A percentile compares a stretch with the other conserved stretches of the same genome.
phyloP scores from a whole-genome alignment of 2,797 vertebrate genomes.

The Macroramphosus scolopax region DNA sequence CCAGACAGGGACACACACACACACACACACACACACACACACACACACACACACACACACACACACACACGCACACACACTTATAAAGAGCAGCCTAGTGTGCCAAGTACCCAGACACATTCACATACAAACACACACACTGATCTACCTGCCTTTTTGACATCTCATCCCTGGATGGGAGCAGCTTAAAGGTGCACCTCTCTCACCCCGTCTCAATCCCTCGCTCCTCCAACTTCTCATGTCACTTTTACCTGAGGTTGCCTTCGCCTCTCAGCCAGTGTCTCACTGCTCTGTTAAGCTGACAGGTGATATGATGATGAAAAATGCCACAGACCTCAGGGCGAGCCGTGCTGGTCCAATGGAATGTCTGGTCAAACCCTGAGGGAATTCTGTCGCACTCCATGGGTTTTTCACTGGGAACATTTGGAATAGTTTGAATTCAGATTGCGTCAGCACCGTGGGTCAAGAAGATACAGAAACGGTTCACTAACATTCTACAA shows the following conservation, averaged over 20 bases:
- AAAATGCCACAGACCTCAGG: conserved; percentile 49
- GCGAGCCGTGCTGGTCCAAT: conserved; percentile 46
- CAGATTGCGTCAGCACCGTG: conserved; percentile 24
- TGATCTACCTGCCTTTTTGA: conserved; percentile 64
- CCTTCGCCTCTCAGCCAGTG: conserved; percentile 33
- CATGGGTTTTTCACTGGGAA: conserved; percentile 21
- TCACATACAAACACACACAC: conserved; percentile 36
- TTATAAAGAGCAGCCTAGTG: too few relatives aligned
- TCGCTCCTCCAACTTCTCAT: conserved; percentile 11
- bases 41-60: conserved; percentile 12
- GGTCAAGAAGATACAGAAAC: conserved; percentile 15
- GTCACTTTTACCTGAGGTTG: conserved; percentile 52
- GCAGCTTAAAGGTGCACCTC: conserved; percentile 56
- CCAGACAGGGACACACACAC: conserved; percentile 48
- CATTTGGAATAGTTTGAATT: conserved; percentile 41
- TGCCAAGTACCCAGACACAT: too few relatives aligned
- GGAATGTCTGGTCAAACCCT: conserved; percentile 41
- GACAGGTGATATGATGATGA: conserved; percentile 61
- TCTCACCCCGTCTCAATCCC: conserved; percentile 39
- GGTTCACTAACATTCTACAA: conserved; percentile 3
- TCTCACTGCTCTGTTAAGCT: conserved; percentile 52
- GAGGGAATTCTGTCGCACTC: conserved; percentile 47
- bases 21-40: conserved; percentile 5
- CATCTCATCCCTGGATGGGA: conserved; percentile 56
- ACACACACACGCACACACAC: conserved; percentile 30